Percentiles rank a stretch among this genome's conserved stretches.
Conservation (phyloP, 2,888 invertebrate species). For the Piscicola geometra region DNA sequence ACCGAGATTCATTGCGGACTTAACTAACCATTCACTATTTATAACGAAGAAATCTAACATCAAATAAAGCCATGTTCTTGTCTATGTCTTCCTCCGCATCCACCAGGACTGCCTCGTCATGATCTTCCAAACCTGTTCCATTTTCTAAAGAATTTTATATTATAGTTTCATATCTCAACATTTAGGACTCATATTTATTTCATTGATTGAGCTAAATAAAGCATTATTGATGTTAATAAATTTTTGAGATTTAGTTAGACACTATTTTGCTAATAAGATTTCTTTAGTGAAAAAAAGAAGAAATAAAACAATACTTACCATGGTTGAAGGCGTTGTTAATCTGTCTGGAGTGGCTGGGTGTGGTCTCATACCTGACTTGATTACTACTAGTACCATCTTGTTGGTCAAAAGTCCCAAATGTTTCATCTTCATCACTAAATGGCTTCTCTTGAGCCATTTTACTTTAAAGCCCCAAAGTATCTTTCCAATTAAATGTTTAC, state of each 20-base stretch:
- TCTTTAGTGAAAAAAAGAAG: not conserved
- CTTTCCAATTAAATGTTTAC: not conserved
- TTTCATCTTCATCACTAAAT: not conserved
- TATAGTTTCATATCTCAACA: not conserved
- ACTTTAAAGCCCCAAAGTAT: too few relatives aligned
- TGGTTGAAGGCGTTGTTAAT: not conserved
- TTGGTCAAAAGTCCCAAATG: not conserved
- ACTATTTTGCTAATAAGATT: not conserved
- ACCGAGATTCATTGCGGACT: too few relatives aligned
- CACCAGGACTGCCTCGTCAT: constrained; percentile 33
- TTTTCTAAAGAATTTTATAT: not conserved
- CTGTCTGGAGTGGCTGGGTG: not conserved
- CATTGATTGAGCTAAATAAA: too few relatives aligned
- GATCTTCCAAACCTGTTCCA: constrained; percentile 16
- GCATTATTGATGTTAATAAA: not conserved
- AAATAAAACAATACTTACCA: not conserved
- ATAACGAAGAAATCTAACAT: too few relatives aligned
- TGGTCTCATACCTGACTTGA: constrained; percentile 5
- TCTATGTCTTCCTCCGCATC: constrained; percentile 20
- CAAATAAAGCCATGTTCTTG: constrained; percentile 34
- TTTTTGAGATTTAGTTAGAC: not conserved
- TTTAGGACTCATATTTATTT: too few relatives aligned
- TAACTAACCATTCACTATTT: too few relatives aligned
- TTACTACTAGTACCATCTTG: not conserved
- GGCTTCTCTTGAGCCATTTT: not conserved